Base-by-base conservation (phyloP, 2,113 vertebrate species). In the Lucifuga dentata region DNA sequence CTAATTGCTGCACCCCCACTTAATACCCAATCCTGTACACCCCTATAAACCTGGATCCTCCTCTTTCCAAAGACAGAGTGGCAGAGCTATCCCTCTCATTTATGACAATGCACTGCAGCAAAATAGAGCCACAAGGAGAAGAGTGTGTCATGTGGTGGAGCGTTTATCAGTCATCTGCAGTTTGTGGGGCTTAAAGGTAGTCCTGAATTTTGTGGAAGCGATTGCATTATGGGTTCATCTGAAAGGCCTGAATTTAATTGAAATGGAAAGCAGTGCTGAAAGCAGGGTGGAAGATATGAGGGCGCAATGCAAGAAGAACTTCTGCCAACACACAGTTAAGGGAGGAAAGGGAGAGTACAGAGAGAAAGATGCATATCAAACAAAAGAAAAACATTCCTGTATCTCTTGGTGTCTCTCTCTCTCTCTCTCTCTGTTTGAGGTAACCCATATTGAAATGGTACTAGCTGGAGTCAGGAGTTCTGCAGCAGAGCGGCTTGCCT, bases 251-350 rank as follows among this genome's bases (percentile, higher is more conserved):
- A 86, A 91, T 90, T 88, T 87, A 82, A 89, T 88, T 90, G 80
- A 89, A 91, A 89, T 89, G 87, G 85, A 89, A 89, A 90, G 85
- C 86, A 83, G 72, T 78, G 85, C 83, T 83, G 84, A 7, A 29
- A 5, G 26, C 26, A 29, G 29, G 36, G 76, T 75, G 68, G 61
- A 41, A 66, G 73, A 83, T 80, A 66, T 59, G 33, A 75, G 63
- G 61, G 26, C 23, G 11, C 85, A 74, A 78, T 68, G 62, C 66
- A 29, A 7, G 26, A 29, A 29, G 7, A 83, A 77, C n/a, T n/a
- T n/a, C n/a, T n/a, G 78, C 56, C 72, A 75, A 66, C 32, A n/a
- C 33, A 57, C 32, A 57, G 45, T 45, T 26, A 16, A 41, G 29
- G 73, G 46, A 39, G 19, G 43, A 35, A 64, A 45, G 38, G 68